phyloP scores from a whole-genome alignment of 2,797 vertebrate species.

The Micromesistius poutassou region DNA sequence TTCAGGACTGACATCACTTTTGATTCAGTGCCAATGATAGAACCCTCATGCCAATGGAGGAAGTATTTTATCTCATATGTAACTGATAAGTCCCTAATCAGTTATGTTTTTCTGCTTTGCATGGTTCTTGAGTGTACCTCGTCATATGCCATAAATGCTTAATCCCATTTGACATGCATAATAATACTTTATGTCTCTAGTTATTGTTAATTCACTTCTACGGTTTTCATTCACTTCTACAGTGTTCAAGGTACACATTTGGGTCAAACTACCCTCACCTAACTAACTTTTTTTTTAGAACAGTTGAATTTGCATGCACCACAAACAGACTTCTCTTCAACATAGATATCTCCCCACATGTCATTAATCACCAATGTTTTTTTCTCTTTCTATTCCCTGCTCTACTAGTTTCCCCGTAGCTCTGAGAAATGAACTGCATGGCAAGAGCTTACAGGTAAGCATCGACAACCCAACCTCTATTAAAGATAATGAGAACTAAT shows the following conservation, averaged over 20 bases:
- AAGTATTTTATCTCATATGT: background rate
- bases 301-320: background rate
- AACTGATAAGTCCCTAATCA: background rate
- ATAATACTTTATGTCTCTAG: background rate
- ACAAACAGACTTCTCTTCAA: background rate
- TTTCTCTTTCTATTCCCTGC: constrained; percentile 20
- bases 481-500: background rate
- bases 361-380: constrained; percentile 1
- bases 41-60: background rate
- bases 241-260: background rate
- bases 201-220: too few relatives aligned
- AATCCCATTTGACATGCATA: background rate
- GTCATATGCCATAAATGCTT: background rate
- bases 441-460: constrained; percentile 44
- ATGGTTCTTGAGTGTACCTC: background rate
- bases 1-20: background rate
- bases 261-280: background rate
- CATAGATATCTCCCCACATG: background rate
- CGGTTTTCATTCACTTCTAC: too few relatives aligned
- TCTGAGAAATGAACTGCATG: constrained; percentile 8
- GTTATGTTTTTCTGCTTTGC: background rate
- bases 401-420: constrained; percentile 47
- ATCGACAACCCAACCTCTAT: background rate
- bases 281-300: background rate
- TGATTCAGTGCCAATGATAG: background rate